Evolutionary conservation across 2,797 vertebrate genomes (phyloP).

Genomic region (Choloepus didactylus): DNA sequence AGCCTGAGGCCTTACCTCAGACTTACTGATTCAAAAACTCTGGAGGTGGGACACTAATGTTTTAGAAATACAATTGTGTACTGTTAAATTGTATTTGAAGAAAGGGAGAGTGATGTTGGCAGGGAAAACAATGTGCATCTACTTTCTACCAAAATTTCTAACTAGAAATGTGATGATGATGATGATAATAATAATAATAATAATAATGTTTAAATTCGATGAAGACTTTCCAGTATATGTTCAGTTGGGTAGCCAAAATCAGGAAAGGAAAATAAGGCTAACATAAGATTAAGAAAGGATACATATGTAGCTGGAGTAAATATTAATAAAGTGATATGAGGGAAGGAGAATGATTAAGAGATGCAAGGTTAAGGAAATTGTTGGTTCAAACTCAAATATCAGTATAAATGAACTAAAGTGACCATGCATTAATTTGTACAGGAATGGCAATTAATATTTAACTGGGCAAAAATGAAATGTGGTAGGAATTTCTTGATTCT

Average conservation of each 20-base stretch:
- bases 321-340: neutral
- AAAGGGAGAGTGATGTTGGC: neutral
- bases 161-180: neutral
- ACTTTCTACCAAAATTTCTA: neutral
- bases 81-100: neutral
- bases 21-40: too few relatives aligned
- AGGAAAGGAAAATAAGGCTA: neutral
- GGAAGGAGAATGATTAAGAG: neutral
- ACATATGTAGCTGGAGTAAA: neutral
- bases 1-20: neutral
- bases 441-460: neutral
- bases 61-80: neutral
- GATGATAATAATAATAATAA: too few relatives aligned
- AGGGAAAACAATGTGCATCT: neutral
- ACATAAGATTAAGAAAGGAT: neutral
- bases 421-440: neutral
- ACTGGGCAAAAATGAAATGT: neutral
- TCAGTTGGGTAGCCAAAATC: neutral
- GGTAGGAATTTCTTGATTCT: neutral
- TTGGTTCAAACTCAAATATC: neutral
- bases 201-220: neutral
- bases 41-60: neutral
- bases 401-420: neutral
- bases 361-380: neutral
- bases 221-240: neutral